Base-by-base conservation (phyloP, 2,797 vertebrate genomes). In the Tamandua tetradactyla region DNA sequence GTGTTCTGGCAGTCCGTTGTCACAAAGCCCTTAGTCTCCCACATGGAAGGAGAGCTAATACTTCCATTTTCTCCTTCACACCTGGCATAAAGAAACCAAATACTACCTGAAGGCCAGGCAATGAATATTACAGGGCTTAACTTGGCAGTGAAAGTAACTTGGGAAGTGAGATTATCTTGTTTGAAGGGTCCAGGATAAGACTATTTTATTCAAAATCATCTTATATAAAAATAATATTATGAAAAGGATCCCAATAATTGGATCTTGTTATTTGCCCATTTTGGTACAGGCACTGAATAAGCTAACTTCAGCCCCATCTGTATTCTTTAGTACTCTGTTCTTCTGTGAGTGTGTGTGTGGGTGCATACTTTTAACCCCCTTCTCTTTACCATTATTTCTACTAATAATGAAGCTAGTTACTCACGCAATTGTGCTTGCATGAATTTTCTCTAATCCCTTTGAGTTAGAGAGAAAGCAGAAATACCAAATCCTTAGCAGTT, bases 401-500 rank as follows among this genome's bases (percentile, higher is more conserved):
- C 27, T 42, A 79, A 85, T 87, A 89, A 42, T 66, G 69, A 74
- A 94, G 64, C 9, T 74, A 74, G 47, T 61, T 71, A 57, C 86
- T 13, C 47, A 95, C 87, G 47, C 79, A 83, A 72, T 8, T 71
- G 22, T 79, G 23, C 42, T 68, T 95, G 94, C 69, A 49, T 57
- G 7, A 30, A 23, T 91, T 75, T 97, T 95, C 85, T 92, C 37
- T 86, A 89, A 86, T 79, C 25, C n/a, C 37, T 94, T 74, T 94
- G 85, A 35, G 49, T 97, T 88, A 84, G 40, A 96, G 75, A 94
- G 89, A 96, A 96, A 87, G 93, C 66, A 97, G 86, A 80, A 96
- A 96, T 30, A 87, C 68, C 22, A 84, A 94, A 96, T 94, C 83
- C 84, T 68, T 96, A 98, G 96, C 93, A 96, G 78, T 96, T 96